These are phyloP conservation scores for Acromyrmex charruanus DNA, from an alignment of 1,140 invertebrate species.

Conservation along the genomic window DNA sequence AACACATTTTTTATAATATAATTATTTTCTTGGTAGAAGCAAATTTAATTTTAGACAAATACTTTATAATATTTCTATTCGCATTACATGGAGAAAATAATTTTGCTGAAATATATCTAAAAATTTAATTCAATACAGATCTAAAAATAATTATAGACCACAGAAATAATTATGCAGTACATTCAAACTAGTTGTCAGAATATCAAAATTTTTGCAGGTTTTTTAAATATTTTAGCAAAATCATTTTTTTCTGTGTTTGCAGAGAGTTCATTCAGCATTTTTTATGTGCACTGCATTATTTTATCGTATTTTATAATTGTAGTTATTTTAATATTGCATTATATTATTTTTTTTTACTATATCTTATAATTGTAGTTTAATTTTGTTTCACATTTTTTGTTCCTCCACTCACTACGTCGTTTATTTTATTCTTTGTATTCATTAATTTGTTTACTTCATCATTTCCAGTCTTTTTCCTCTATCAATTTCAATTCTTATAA, in stretches of 20 bases:
- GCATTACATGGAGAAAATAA: neutral
- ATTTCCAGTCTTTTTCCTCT: neutral
- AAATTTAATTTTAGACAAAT: neutral
- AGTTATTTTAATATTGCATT: neutral
- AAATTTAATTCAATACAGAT: too few relatives aligned
- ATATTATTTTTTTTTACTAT: neutral
- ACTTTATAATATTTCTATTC: too few relatives aligned
- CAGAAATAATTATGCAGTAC: too few relatives aligned
- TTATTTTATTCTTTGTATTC: neutral
- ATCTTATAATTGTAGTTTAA: neutral
- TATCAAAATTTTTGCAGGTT: too few relatives aligned
- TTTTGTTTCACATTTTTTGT: neutral
- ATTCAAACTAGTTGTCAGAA: too few relatives aligned
- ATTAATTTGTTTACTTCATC: neutral
- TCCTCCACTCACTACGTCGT: neutral
- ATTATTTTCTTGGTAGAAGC: neutral
- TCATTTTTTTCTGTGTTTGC: too few relatives aligned
- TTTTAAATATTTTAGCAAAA: too few relatives aligned
- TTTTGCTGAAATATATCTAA: neutral
- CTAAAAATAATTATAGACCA: too few relatives aligned
- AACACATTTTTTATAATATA: neutral
- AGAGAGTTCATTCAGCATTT: too few relatives aligned
- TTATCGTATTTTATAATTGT: neutral
- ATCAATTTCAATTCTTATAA: constrained; percentile 37
- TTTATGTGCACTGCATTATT: neutral